Conservation (phyloP, 2,888 invertebrate species). For the Cyrtodaria siliqua region DNA sequence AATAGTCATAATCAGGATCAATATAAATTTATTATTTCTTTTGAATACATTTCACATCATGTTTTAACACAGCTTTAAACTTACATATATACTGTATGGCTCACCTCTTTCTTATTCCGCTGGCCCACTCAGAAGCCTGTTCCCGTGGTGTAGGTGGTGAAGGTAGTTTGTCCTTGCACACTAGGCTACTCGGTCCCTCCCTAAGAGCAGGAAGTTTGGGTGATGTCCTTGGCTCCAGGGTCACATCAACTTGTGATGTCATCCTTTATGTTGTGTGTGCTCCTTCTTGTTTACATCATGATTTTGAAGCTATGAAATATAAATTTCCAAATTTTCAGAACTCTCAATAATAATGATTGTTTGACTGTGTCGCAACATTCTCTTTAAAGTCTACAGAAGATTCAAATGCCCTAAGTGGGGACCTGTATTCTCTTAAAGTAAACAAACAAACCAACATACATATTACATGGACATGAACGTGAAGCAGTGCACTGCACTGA, state of each 20-base stretch:
- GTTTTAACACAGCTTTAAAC: too few relatives aligned
- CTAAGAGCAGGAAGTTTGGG: conserved; percentile 73
- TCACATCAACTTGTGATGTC: conserved; percentile 64
- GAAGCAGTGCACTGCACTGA: too few relatives aligned
- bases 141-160: conserved; percentile 72
- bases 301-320: not conserved
- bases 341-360: too few relatives aligned
- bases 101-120: conserved; percentile 75
- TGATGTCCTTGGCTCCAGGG: conserved; percentile 55
- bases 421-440: too few relatives aligned
- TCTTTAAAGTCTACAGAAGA: too few relatives aligned
- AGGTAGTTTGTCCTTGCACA: conserved; percentile 67
- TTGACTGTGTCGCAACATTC: too few relatives aligned
- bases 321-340: too few relatives aligned
- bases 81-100: conserved; percentile 43
- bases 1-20: not conserved
- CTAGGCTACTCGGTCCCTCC: conserved; percentile 76
- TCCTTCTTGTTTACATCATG: not conserved
- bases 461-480: too few relatives aligned
- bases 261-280: conserved; percentile 24
- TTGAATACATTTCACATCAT: not conserved
- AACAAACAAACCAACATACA: too few relatives aligned
- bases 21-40: not conserved
- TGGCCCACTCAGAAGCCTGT: conserved; percentile 75
- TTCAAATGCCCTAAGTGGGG: too few relatives aligned